These are phyloP conservation scores for Parapristionchus giblindavisi DNA, from an alignment of 2,888 invertebrate genomes.

Conservation along the genomic window DNA sequence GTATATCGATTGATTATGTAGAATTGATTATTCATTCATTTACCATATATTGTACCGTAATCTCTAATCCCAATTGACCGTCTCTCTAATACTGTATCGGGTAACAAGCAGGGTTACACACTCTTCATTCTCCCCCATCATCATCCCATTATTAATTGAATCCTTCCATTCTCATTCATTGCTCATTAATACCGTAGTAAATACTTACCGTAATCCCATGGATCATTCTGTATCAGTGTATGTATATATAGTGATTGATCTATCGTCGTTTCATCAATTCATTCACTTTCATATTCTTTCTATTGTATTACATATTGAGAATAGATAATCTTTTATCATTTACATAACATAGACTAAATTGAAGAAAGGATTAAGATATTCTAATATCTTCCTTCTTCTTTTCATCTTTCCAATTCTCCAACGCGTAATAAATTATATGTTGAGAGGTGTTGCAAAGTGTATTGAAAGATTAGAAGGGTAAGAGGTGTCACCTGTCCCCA, in stretches of 20 bases:
- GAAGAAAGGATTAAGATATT: too few species aligned
- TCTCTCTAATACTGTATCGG: constrained; percentile 3
- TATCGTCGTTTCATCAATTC: neutral
- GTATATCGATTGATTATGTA: too few species aligned
- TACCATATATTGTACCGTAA: neutral
- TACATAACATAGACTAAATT: too few species aligned
- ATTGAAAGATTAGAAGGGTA: neutral
- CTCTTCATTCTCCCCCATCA: neutral
- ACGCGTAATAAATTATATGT: constrained; percentile 29
- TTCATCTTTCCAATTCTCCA: neutral
- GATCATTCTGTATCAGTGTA: neutral
- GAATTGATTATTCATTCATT: neutral
- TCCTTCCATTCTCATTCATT: neutral
- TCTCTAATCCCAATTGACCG: constrained; percentile 7
- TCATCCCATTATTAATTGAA: too few species aligned
- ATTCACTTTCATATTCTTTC: neutral
- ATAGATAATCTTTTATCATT: too few species aligned
- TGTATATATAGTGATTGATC: constrained; percentile 23
- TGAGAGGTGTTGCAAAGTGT: constrained; percentile 12
- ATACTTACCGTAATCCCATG: constrained; percentile 16
- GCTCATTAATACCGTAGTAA: constrained; percentile 23
- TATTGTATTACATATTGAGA: neutral
- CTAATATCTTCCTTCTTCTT: neutral
- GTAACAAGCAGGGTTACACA: constrained; percentile 13
- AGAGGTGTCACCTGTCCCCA: constrained; percentile 26